Evolutionary conservation across 64 coral and sea anemone species (phyloP), one percentile per base, ranked within the genome.

Genomic region (Stichodactyla helianthus): DNA sequence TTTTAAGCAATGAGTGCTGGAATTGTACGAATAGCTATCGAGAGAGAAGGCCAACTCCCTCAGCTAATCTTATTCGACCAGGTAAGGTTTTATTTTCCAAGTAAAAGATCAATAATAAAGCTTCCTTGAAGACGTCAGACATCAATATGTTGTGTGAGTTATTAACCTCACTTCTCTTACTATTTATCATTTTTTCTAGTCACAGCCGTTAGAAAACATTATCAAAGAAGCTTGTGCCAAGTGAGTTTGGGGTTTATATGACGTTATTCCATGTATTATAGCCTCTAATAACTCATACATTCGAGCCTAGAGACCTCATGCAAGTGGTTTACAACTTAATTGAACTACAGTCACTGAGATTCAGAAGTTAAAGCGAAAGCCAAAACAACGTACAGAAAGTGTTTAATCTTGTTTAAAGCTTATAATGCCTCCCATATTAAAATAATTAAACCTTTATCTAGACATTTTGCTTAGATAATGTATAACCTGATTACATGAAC

Each of bases 1-100:
- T 4, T 51, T 81, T 53, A 1, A 54, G 68, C 31, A 81, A 84
- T 84, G 83, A 31, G n/a, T 13, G 53, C 56, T 50, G 83, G 83
- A 84, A 59, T 84, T 17, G 28, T 93, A 12, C 89, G 91, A 59
- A 78, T 97, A 51, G 94, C 94, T 50, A 90, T 97, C 86, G 91
- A 93, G 60, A 92, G 85, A 71, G 91, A 97, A 85, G 94, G 94
- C 4, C 91, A 97, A 85, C 88, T 97, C 59, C 94, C 94, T 19
- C 56, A 89, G 71, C 77, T 97, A 4, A 97, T 90, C 53, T 84
- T 87, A 15, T 89, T 95, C 81, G 93, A 95, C 50, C 93, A 95
- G 93, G 93, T 95, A 90, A 55, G 54, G 68, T 10, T n/a, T 27
- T 27, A 26, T 27, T 79, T 52, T 50, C 27, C 26, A 51, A 25